Percentiles rank a stretch among this genome's conserved stretches.
These are phyloP conservation scores for Epizoanthus rinbou DNA, from an alignment of 92 coral and sea anemone species.

Conservation along the genomic window DNA sequence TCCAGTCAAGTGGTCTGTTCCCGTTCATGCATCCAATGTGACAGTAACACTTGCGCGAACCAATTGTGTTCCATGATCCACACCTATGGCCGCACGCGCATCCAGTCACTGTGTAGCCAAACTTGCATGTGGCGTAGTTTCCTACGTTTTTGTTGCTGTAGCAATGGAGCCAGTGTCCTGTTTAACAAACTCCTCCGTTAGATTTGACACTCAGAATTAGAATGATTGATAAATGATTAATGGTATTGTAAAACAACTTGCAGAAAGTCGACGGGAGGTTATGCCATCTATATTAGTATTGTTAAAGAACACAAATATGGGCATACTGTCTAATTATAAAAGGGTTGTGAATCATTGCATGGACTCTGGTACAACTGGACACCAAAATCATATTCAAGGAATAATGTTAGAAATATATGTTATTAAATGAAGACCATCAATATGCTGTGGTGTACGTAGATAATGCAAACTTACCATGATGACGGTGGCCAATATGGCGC, in stretches of 20 bases:
- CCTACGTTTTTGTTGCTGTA: background rate
- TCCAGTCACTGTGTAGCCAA: slow-evolving; percentile 31
- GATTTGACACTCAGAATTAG: too few relatives aligned
- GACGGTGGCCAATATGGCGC: background rate
- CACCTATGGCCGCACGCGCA: slow-evolving; percentile 46
- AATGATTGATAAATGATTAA: too few relatives aligned
- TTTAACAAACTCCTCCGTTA: background rate
- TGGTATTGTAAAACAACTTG: too few relatives aligned
- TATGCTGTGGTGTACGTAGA: background rate
- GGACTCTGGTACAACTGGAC: too few relatives aligned
- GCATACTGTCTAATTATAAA: too few relatives aligned
- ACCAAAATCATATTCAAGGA: too few relatives aligned
- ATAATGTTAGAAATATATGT: too few relatives aligned
- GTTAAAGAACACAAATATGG: too few relatives aligned
- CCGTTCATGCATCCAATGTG: slow-evolving; percentile 39
- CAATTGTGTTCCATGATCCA: slow-evolving; percentile 36
- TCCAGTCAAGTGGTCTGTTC: slow-evolving; percentile 41
- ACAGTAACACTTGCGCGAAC: slow-evolving; percentile 10
- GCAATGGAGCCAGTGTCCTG: background rate
- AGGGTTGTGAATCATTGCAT: too few relatives aligned
- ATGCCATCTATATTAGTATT: too few relatives aligned
- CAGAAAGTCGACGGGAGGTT: too few relatives aligned
- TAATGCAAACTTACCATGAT: background rate
- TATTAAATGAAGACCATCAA: background rate
- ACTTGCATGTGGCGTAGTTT: background rate